Evolutionary conservation across 2,113 vertebrate species (phyloP).

Genomic region (Bubo bubo): DNA sequence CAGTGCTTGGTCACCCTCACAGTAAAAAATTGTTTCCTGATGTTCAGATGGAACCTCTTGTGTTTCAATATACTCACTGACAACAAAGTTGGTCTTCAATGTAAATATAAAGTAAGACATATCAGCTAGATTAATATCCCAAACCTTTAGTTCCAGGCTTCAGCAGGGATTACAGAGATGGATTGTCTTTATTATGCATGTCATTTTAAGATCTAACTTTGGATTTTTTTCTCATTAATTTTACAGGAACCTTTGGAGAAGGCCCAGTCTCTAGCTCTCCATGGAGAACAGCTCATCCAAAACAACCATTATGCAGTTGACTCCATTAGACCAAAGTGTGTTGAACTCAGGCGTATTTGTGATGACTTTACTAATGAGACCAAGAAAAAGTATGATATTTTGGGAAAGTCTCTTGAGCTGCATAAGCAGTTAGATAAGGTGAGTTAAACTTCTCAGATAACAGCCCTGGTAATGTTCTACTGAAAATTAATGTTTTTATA

Average conservation of each 20-base stretch:
- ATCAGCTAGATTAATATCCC: not conserved
- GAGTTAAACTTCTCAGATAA: not conserved
- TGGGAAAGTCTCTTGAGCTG: constrained; percentile 88
- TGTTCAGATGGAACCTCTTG: not conserved
- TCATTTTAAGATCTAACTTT: not conserved
- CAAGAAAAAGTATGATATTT: constrained; percentile 86
- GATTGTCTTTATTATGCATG: not conserved
- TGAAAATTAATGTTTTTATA: not conserved
- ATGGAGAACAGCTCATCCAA: constrained; percentile 93
- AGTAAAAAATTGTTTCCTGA: not conserved
- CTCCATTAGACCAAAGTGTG: constrained; percentile 91
- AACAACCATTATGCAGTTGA: constrained; percentile 92
- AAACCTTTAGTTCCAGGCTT: not conserved
- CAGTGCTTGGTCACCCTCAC: not conserved
- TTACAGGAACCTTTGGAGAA: constrained; percentile 85
- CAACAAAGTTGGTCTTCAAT: not conserved
- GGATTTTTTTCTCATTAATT: not conserved
- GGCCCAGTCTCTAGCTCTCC: constrained; percentile 86
- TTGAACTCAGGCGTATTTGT: constrained; percentile 89
- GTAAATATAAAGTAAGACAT: not conserved
- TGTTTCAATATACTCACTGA: not conserved
- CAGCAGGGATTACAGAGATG: not conserved
- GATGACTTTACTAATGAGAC: constrained; percentile 91
- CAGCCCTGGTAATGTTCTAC: not conserved
- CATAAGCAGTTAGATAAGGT: constrained; percentile 90